Base-by-base conservation (phyloP, 1,140 invertebrate species). In the Coptotermes formosanus region DNA sequence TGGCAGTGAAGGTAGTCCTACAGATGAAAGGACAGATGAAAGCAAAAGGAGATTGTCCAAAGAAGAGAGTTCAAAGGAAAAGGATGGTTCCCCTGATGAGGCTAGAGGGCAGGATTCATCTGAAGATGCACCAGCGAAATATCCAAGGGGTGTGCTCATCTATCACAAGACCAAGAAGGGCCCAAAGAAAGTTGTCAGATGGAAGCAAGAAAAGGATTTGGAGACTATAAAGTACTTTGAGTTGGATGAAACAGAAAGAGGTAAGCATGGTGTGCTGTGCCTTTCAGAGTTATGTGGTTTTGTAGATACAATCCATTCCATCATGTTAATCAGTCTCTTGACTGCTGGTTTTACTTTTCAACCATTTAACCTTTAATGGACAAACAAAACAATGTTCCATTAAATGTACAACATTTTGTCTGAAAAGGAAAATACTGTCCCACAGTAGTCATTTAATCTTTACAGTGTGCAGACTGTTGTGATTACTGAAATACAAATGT, bases 211-310 rank as follows among this genome's bases (percentile, higher is more conserved):
- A 87, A 91, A 93, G 16, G 94, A 97, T 85, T 91, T 99, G 30
- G 95, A 96, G 89, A 94, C 96, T 87, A 92, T 97, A 81, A 94
- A 95, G 88, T 98, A 95, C 89, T 99, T 99, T 90, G 97, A 98
- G 90, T 90, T 98, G 81, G 97, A 99, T 91, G 97, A 98, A 91
- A 98, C 95, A 8, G 97, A 99, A 92, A 94, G 97, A 89, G 92
- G 93, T 93, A 88, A 88, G 86, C 87, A 25, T 19, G 12, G 16
- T 55, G 16, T 84, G 83, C 83, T 44, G 23, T 43, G n/a, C n/a
- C 52, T 64, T 84, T 86, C 87, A 59, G 69, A 14, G 2, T 9
- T 55, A 19, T 55, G 52, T 55, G 52, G 16, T 55, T 55, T 55
- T 9, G 11, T 16, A 14, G 14, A 8, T 55, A 55, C 14, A 55